Evolutionary conservation across 2,113 vertebrate genomes (phyloP).

Genomic region (Lophotis ruficrista): DNA sequence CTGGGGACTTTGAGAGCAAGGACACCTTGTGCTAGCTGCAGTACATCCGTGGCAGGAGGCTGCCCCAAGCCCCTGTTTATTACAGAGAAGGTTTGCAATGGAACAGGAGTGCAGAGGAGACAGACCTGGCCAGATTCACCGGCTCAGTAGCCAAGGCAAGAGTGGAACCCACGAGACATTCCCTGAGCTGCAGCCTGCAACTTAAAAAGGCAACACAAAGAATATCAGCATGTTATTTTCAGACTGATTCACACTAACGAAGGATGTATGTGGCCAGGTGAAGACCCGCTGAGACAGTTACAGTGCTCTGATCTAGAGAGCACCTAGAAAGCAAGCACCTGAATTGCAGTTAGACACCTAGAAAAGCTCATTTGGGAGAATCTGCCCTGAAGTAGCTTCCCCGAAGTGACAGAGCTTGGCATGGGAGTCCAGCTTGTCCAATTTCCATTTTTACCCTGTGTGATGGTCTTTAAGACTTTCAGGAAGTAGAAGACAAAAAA

Average conservation of each 20-base stretch:
- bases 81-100: not conserved
- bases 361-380: not conserved
- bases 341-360: not conserved
- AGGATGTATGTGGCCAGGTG: not conserved
- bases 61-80: not conserved
- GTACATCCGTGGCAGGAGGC: not conserved
- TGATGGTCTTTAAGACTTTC: not conserved
- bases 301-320: not conserved
- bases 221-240: not conserved
- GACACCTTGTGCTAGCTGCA: not conserved
- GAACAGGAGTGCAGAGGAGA: not conserved
- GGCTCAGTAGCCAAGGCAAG: not conserved
- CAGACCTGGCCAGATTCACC: not conserved
- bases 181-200: not conserved
- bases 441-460: rapidly evolving
- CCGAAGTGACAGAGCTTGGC: not conserved
- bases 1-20: not conserved
- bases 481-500: not conserved
- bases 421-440: rapidly evolving
- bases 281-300: not conserved
- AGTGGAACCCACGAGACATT: not conserved
- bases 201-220: not conserved
- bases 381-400: not conserved
- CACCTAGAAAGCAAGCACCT: not conserved
- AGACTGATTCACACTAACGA: not conserved